phyloP scores from a whole-genome alignment of 2,113 vertebrate genomes.

The Rhizomys pruinosus region DNA sequence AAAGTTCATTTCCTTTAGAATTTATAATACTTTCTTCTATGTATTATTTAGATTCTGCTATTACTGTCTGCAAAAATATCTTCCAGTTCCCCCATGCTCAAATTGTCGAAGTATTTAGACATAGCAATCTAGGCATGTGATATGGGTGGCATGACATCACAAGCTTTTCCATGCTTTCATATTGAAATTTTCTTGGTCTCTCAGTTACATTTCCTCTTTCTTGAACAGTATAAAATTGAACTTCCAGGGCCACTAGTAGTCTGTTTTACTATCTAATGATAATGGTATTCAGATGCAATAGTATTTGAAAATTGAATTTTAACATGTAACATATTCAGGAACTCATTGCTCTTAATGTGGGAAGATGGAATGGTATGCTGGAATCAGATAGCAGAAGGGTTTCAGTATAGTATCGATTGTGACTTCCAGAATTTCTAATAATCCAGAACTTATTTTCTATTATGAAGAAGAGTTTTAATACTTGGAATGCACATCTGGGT shows the following conservation, averaged over 20 bases:
- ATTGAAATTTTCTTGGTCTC: not conserved
- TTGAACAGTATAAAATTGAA: slow-evolving; percentile 67
- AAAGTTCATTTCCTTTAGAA: slow-evolving; percentile 14
- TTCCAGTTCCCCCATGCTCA: not conserved
- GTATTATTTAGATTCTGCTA: slow-evolving; percentile 19
- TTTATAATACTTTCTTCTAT: not conserved
- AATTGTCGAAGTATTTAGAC: slow-evolving; percentile 9
- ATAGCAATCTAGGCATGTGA: not conserved
- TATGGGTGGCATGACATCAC: slow-evolving; percentile 10
- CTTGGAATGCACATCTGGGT: not conserved
- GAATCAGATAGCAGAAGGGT: not conserved
- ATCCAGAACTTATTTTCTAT: not conserved
- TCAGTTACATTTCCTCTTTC: slow-evolving; percentile 51
- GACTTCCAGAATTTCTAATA: not conserved
- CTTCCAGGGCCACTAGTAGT: not conserved
- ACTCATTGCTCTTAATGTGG: slow-evolving; percentile 9
- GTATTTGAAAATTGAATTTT: slow-evolving; percentile 65
- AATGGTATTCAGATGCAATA: slow-evolving; percentile 62
- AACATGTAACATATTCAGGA: slow-evolving; percentile 46
- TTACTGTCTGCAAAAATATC: not conserved
- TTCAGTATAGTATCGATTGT: not conserved
- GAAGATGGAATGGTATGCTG: not conserved
- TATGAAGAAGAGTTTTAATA: not conserved
- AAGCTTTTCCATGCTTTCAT: slow-evolving; percentile 26
- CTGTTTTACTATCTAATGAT: slow-evolving; percentile 55